These are phyloP conservation scores for Phodopus roborovskii DNA, from an alignment of 2,113 vertebrate genomes.

Conservation along the genomic window DNA sequence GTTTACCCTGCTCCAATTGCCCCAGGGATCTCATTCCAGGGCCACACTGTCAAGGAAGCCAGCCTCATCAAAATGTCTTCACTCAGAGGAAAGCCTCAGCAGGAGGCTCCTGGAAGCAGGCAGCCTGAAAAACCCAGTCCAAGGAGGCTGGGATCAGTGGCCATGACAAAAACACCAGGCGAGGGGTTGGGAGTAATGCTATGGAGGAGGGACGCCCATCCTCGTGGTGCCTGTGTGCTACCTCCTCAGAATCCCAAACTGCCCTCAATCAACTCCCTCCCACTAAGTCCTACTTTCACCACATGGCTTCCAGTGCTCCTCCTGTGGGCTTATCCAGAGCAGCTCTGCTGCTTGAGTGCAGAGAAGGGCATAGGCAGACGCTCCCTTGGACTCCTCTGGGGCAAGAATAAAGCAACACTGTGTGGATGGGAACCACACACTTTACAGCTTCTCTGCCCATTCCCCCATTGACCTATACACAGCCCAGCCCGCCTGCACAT, in stretches of 20 bases:
- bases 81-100: no score
- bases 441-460: no score
- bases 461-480: not conserved
- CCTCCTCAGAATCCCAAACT: slow-evolving; percentile 57
- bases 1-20: not conserved
- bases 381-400: slow-evolving; percentile 22
- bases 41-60: not conserved
- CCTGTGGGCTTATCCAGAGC: slow-evolving; percentile 57
- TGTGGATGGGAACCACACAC: not conserved
- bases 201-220: not conserved
- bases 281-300: slow-evolving; percentile 75
- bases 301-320: slow-evolving; percentile 65
- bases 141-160: no score
- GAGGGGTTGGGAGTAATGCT: no score
- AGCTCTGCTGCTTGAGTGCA: slow-evolving; percentile 54
- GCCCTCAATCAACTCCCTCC: slow-evolving; percentile 75
- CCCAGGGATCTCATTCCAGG: not conserved
- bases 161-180: no score
- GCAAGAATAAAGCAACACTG: not conserved
- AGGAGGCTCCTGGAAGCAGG: no score
- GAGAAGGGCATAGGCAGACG: slow-evolving; percentile 54
- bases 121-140: not conserved
- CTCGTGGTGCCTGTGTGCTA: not conserved
- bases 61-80: not conserved
- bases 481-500: slow-evolving; percentile 23